These are phyloP conservation scores for Xiphias gladius DNA, from an alignment of 2,113 vertebrate species.

Conservation along the genomic window DNA sequence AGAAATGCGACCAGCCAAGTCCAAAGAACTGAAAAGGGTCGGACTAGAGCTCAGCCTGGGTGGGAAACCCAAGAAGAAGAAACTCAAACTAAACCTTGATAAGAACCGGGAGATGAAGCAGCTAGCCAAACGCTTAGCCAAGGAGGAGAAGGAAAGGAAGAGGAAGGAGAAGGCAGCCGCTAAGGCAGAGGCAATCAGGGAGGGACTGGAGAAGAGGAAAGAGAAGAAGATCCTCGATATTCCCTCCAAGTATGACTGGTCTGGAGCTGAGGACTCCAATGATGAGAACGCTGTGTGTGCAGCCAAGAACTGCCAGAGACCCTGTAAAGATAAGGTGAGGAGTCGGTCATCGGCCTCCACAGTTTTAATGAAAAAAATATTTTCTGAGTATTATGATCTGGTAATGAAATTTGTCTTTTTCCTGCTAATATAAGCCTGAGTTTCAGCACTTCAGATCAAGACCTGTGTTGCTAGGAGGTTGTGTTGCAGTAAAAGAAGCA, in stretches of 20 bases:
- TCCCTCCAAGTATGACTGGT: constrained; percentile 99
- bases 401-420: neutral
- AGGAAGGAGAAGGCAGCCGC: constrained; percentile 93
- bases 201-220: constrained; percentile 91
- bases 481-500: constrained; percentile 21
- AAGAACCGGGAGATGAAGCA: constrained; percentile 96
- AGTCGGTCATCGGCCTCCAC: neutral
- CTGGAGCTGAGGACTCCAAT: constrained; percentile 96
- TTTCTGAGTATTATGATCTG: neutral
- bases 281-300: constrained; percentile 98
- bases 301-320: constrained; percentile 95
- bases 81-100: constrained; percentile 93
- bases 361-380: neutral
- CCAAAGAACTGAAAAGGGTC: constrained; percentile 92
- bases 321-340: constrained; percentile 98
- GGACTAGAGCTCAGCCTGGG: constrained; percentile 87
- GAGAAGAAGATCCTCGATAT: constrained; percentile 98
- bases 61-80: constrained; percentile 97
- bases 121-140: constrained; percentile 94
- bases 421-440: neutral
- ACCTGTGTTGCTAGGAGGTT: constrained; percentile 4
- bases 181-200: constrained; percentile 91
- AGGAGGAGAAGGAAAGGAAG: constrained; percentile 96
- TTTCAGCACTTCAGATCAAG: neutral
- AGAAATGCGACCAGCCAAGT: constrained; percentile 84